Conservation (phyloP, 2,113 vertebrate genomes). For the Gobio gobio region DNA sequence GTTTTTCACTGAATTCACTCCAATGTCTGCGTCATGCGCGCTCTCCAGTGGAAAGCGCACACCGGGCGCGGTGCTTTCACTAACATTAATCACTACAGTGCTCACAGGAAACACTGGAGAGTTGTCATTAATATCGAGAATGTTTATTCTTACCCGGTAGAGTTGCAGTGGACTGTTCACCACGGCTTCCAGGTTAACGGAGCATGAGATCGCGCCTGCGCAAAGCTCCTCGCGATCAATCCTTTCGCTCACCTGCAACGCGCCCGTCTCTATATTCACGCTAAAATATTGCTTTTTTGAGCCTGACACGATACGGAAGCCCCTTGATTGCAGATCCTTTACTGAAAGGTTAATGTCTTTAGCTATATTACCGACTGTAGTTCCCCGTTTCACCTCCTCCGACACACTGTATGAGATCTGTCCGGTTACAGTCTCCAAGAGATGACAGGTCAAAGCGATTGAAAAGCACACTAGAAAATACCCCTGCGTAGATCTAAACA, state of each 20-base stretch:
- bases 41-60: constrained; percentile 66
- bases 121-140: constrained; percentile 73
- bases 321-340: constrained; percentile 64
- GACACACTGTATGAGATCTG: constrained; percentile 70
- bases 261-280: constrained; percentile 67
- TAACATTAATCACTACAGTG: constrained; percentile 58
- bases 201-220: constrained; percentile 56
- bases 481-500: constrained; percentile 20
- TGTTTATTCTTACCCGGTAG: constrained; percentile 63
- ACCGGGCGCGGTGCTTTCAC: constrained; percentile 61
- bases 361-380: constrained; percentile 72
- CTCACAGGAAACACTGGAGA: constrained; percentile 60
- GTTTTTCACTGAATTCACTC: constrained; percentile 66
- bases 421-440: constrained; percentile 48
- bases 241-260: constrained; percentile 64
- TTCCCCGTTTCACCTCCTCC: constrained; percentile 75
- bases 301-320: constrained; percentile 65
- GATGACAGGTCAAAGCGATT: constrained; percentile 34
- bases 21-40: constrained; percentile 68
- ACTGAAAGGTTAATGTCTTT: constrained; percentile 70
- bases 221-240: constrained; percentile 74
- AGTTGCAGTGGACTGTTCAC: constrained; percentile 64
- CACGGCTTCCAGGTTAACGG: constrained; percentile 66
- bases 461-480: constrained; percentile 27
- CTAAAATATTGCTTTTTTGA: constrained; percentile 67